Base-by-base conservation (phyloP, 2,797 vertebrate genomes). In the Trachurus trachurus region DNA sequence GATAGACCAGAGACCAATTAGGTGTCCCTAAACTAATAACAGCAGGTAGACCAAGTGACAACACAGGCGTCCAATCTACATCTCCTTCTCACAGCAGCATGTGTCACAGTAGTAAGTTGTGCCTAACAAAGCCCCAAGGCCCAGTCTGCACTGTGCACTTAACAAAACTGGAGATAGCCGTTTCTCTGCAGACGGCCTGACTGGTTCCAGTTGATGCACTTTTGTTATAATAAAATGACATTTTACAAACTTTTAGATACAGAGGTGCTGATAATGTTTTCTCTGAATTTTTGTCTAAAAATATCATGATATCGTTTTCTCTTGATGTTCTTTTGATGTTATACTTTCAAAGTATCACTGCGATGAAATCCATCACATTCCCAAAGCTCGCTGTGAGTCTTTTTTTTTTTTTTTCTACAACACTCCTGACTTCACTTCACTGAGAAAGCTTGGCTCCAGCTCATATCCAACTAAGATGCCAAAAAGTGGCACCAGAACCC, bases 1-100 rank as follows among this genome's bases (percentile, higher is more conserved):
- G 87, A 86, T 84, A 91, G 92, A 87, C 83, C 79, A 40, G 91
- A 92, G 93, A 93, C 92, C 93, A 94, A 93, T 94, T 92, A 93
- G 78, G 59, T 52, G 70, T 88, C 88, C 88, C 90, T 82, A 78
- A 92, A 88, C 91, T 88, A 87, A 89, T 87, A 89, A 78, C 89
- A 83, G 86, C 82, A 89, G 87, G 87, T 90, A 87, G 68, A 86
- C 16, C 64, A 50, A 87, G 85, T 89, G 90, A 89, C 82, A 86
- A 88, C 74, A 73, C 39, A 1, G 70, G 69, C 12, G 40, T 86
- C 83, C 68, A 58, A 73, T 89, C 84, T 81, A 74, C 84, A 86
- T 80, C 70, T 69, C 57, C 60, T 62, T 76, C 66, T 76, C 77
- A 59, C 81, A 76, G 76, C 83, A 74, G 77, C 84, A 65, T 83